Percentiles rank a stretch among this genome's conserved stretches.
These are phyloP conservation scores for Mobula hypostoma DNA, from an alignment of 2,113 vertebrate genomes.

Conservation along the genomic window DNA sequence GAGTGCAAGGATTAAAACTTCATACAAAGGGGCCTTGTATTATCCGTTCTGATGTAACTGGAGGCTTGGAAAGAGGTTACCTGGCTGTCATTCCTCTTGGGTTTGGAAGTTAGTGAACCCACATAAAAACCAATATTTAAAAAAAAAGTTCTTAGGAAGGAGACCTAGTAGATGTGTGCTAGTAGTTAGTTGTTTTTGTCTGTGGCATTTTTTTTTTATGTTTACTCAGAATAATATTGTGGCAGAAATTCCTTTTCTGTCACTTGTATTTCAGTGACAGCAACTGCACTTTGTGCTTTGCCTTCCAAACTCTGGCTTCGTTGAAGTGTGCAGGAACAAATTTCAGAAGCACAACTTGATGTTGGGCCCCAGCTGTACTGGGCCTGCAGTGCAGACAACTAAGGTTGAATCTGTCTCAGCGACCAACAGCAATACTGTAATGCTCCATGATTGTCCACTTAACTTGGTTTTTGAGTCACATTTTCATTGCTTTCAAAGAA, in stretches of 20 bases:
- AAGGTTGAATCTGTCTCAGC: no score
- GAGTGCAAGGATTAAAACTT: background rate
- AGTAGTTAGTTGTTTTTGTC: background rate
- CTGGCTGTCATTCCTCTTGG: background rate
- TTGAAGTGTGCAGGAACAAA: background rate
- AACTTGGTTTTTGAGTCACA: background rate
- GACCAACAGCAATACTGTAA: background rate
- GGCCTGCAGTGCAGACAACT: no score
- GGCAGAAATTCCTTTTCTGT: no score
- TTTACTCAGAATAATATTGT: no score
- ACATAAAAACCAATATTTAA: background rate
- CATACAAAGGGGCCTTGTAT: background rate
- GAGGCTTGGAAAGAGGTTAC: background rate
- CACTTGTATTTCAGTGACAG: no score
- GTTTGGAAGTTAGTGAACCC: background rate
- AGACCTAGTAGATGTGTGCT: background rate
- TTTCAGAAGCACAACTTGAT: background rate
- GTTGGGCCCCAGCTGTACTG: background rate
- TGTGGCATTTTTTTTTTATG: no score
- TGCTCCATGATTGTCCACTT: background rate
- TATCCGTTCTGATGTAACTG: background rate
- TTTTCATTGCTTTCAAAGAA: background rate
- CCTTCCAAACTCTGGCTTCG: no score
- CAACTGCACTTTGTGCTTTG: no score
- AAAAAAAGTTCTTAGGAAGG: background rate